A percentile compares a stretch with the other conserved stretches of the same genome.
phyloP scores from a whole-genome alignment of 53 echinoderm and acorn worm species.

The Temnopleurus reevesii region DNA sequence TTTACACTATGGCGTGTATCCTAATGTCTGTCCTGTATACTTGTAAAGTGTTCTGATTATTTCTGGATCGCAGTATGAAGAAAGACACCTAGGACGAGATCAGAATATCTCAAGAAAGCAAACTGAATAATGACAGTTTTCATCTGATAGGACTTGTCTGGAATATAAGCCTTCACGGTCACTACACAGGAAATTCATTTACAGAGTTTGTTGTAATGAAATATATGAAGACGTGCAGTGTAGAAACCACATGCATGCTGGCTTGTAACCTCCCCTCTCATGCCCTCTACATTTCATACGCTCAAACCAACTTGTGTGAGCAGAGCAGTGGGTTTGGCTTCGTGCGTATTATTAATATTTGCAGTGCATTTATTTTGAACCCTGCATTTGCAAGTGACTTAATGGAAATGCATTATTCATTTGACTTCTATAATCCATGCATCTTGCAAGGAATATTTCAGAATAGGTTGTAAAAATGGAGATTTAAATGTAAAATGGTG shows the following conservation, averaged over 20 bases:
- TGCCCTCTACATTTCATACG: background rate
- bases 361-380: background rate
- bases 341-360: conserved; percentile 26
- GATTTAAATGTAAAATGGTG: no score
- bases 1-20: no score
- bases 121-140: conserved; percentile 4
- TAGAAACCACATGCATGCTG: conserved; percentile 25
- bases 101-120: background rate
- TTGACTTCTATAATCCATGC: no score
- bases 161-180: conserved; percentile 30
- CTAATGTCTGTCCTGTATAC: background rate
- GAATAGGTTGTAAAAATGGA: no score
- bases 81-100: background rate
- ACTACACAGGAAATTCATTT: conserved; percentile 55
- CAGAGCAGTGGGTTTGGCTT: conserved; percentile 17
- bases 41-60: background rate
- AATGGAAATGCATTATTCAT: no score
- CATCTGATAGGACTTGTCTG: background rate
- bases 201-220: conserved; percentile 14
- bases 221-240: background rate
- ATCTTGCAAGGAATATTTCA: no score
- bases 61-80: background rate
- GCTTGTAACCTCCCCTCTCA: conserved; percentile 26
- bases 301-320: conserved; percentile 17
- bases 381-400: background rate